These are phyloP conservation scores for Willowsia nigromaculata DNA, from an alignment of 2,888 invertebrate species.

Conservation along the genomic window DNA sequence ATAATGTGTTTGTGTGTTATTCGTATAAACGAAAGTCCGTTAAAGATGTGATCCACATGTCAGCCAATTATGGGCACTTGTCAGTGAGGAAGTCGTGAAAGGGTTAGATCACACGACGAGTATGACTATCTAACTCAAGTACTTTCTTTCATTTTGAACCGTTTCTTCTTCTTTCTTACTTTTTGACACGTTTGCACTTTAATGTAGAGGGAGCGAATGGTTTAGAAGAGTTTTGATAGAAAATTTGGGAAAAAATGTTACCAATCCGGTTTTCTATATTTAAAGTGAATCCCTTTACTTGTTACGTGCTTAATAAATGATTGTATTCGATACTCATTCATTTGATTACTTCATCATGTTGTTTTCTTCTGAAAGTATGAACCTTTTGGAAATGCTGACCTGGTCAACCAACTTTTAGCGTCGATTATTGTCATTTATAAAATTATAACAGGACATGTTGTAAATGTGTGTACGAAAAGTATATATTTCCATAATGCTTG, in stretches of 20 bases:
- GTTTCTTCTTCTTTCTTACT: background rate
- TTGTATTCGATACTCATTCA: background rate
- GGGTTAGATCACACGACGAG: constrained; percentile 22
- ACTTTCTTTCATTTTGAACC: constrained; percentile 16
- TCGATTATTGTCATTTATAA: background rate
- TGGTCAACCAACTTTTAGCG: constrained; percentile 36
- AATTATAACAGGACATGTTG: background rate
- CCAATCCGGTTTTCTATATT: constrained; percentile 63
- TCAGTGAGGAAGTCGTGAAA: constrained; percentile 59
- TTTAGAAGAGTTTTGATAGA: background rate
- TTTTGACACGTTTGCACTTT: background rate
- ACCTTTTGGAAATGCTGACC: constrained; percentile 47
- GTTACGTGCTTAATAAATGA: background rate
- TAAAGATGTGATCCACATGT: constrained; percentile 58
- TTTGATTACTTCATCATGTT: constrained; percentile 43
- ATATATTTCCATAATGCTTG: background rate
- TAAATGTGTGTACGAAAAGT: background rate
- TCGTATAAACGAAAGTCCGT: constrained; percentile 30
- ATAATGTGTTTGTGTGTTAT: background rate
- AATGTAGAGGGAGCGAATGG: background rate
- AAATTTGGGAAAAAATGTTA: constrained; percentile 54
- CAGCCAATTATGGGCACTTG: constrained; percentile 62
- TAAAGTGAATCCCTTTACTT: constrained; percentile 36
- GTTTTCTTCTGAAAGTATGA: background rate
- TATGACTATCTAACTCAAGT: background rate